These are phyloP conservation scores for Scartelaos histophorus DNA, from an alignment of 2,113 vertebrate genomes.

Conservation along the genomic window DNA sequence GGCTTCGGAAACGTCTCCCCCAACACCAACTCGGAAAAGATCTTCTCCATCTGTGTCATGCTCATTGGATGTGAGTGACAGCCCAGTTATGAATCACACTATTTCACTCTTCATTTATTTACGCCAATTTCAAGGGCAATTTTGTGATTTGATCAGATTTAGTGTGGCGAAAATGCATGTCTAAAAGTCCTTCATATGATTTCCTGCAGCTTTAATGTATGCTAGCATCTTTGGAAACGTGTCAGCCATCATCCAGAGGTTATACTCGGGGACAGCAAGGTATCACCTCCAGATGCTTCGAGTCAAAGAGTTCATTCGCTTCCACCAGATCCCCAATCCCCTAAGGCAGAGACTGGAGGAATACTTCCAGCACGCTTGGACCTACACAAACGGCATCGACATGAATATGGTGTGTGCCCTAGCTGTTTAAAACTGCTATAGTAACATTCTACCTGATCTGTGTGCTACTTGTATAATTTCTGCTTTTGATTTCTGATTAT, in stretches of 20 bases:
- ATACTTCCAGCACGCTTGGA: constrained; percentile 98
- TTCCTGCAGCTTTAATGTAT: constrained; percentile 90
- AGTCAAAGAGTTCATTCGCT: constrained; percentile 97
- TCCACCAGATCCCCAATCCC: constrained; percentile 97
- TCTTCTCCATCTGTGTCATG: constrained; percentile 99
- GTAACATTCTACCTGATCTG: constrained; percentile 6
- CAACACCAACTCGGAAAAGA: constrained; percentile 99
- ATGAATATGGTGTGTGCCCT: constrained; percentile 90
- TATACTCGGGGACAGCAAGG: constrained; percentile 95
- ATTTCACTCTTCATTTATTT: neutral
- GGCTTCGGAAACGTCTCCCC: constrained; percentile 98
- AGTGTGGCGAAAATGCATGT: neutral
- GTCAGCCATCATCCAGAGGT: constrained; percentile 98
- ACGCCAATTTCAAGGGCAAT: constrained; percentile 6
- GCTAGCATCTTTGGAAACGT: constrained; percentile 99
- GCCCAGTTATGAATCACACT: neutral
- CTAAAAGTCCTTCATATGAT: constrained; percentile 11
- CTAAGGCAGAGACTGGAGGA: constrained; percentile 94
- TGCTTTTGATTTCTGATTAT: constrained; percentile 26
- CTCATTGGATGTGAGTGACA: constrained; percentile 95
- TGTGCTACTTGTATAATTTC: constrained; percentile 29
- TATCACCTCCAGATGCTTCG: constrained; percentile 99
- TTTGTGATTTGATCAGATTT: neutral
- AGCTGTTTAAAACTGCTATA: neutral
- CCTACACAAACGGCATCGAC: constrained; percentile 98